phyloP scores from a whole-genome alignment of 2,797 vertebrate genomes.

The Darevskia nairensis region DNA sequence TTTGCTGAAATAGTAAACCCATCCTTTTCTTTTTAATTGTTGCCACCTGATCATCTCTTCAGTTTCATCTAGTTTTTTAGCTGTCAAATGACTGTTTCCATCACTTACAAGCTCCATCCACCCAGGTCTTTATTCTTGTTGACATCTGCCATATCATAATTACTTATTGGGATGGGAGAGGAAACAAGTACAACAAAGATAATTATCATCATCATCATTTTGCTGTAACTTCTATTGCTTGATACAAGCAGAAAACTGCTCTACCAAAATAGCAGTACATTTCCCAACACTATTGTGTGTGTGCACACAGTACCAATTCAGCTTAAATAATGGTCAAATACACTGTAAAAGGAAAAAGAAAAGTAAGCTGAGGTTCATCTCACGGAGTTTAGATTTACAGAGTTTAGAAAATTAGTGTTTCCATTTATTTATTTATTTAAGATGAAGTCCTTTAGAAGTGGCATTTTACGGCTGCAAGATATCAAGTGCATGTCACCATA shows the following conservation, averaged over 20 bases:
- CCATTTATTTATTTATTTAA: background rate
- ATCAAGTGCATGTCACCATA: background rate
- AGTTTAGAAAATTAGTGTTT: background rate
- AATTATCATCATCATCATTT: background rate
- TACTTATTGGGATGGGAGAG: background rate
- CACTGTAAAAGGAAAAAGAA: background rate
- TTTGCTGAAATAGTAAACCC: background rate
- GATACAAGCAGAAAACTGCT: background rate
- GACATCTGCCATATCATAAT: background rate
- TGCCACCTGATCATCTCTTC: background rate
- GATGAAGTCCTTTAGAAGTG: background rate
- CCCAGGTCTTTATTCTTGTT: background rate
- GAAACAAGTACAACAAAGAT: background rate
- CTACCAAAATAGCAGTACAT: background rate
- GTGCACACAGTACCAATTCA: background rate
- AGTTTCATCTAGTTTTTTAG: conserved; percentile 5
- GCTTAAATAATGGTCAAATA: background rate
- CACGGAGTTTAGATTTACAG: background rate
- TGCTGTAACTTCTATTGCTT: background rate
- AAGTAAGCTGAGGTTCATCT: background rate
- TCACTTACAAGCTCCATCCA: background rate
- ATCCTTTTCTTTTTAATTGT: background rate
- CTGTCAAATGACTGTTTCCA: background rate
- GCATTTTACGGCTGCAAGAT: background rate
- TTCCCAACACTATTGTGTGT: background rate